phyloP scores from a whole-genome alignment of 2,113 vertebrate genomes.

The Equus przewalskii region DNA sequence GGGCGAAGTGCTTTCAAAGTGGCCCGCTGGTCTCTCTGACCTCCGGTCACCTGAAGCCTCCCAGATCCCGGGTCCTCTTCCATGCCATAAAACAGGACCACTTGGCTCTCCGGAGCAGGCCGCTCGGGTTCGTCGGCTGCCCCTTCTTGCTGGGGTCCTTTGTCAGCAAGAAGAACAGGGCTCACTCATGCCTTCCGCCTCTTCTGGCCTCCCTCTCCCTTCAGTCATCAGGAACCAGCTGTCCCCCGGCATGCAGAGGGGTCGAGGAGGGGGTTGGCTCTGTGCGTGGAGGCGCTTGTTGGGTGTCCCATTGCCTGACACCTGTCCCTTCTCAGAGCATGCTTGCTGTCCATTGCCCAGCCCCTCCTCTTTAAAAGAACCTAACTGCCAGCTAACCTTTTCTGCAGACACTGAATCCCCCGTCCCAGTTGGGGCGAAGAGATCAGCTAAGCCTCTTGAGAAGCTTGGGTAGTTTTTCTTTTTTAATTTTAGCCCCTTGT shows the following conservation, averaged over 20 bases:
- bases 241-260: neutral
- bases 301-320: neutral
- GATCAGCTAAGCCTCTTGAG: constrained; percentile 30
- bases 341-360: neutral
- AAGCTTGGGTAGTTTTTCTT: neutral
- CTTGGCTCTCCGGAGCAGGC: neutral
- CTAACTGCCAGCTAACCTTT: neutral
- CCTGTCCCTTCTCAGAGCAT: neutral
- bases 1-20: neutral
- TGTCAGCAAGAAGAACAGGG: too few relatives aligned
- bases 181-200: neutral
- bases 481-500: constrained; percentile 44
- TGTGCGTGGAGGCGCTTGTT: neutral
- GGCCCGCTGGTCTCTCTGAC: neutral
- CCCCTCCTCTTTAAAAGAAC: neutral
- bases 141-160: neutral
- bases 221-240: neutral
- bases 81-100: neutral
- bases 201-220: neutral
- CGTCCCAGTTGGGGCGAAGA: neutral
- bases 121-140: neutral
- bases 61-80: neutral
- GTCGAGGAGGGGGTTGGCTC: neutral
- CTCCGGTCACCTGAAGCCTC: neutral
- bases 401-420: neutral